Evolutionary conservation across 2,797 vertebrate genomes (phyloP), one percentile per base, ranked within the genome.

Genomic region (Oophaga sylvatica): DNA sequence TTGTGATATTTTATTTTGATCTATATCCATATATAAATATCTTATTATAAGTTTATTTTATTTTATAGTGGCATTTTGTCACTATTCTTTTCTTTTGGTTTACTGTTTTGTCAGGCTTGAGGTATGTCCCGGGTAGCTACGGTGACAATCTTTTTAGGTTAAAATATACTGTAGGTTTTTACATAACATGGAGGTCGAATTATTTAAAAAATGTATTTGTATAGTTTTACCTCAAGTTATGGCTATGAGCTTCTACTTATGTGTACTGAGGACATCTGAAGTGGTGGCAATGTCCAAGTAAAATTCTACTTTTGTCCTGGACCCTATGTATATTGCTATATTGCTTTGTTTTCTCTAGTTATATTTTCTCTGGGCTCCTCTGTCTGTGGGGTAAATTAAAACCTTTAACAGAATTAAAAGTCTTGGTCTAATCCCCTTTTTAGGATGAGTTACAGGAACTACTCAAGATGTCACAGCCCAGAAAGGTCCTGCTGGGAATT

Each of bases 341-440:
- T 31, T 35, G 77, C 13, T 59, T 22, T 80, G 31, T 45, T 75
- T 62, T 26, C 20, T 62, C 31, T 20, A n/a, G n/a, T 59, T 79
- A 13, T 63, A 17, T 63, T 63, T 65, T 45, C 12, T 45, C 60
- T 79, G 22, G 16, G 67, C 65, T 83, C 48, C 56, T 16, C 83
- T 45, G 26, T 56, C 87, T 59, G n/a, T 56, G 78, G 67, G 31
- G 79, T 83, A 78, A 89, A 89, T 85, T 68, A 78, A 82, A 82
- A 48, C 70, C 76, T 65, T 85, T 89, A 85, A 81, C 45, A 59
- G 71, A 89, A 77, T 83, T 67, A 87, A 83, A 63, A 53, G 31
- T 77, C 19, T 86, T 76, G 8, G 79, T 29, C 71, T 89, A 89
- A 89, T 89, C 84, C 79, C 71, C 79, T 48, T 65, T 79, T 80